Conservation (phyloP, 2,797 vertebrate genomes). For the Sebastolobus alascanus region DNA sequence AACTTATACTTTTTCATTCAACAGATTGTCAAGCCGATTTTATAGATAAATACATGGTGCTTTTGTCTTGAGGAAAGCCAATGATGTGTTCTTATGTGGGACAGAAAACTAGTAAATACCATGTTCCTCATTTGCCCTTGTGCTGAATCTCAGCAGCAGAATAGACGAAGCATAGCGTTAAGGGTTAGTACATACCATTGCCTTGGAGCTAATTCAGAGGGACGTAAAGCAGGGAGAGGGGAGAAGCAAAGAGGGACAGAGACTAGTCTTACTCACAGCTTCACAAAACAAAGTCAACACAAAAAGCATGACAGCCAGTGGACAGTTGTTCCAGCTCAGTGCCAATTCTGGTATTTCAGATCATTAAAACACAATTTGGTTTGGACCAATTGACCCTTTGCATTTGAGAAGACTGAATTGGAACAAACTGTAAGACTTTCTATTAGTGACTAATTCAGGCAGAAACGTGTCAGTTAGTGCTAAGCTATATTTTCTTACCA, state of each 20-base stretch:
- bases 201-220: slow-evolving; percentile 94
- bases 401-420: slow-evolving; percentile 39
- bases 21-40: too few species aligned
- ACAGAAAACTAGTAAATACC: background rate
- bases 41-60: background rate
- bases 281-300: slow-evolving; percentile 82
- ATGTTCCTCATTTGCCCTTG: slow-evolving; percentile 79
- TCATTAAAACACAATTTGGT: background rate
- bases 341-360: background rate
- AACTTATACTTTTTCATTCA: slow-evolving; percentile 16
- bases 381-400: background rate
- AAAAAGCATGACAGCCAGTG: slow-evolving; percentile 63
- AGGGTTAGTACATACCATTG: slow-evolving; percentile 95
- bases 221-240: slow-evolving; percentile 88
- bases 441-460: slow-evolving; percentile 2
- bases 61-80: slow-evolving; percentile 5
- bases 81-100: background rate
- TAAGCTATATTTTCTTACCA: background rate
- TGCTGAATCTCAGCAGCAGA: slow-evolving; percentile 59
- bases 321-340: slow-evolving; percentile 60
- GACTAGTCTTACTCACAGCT: slow-evolving; percentile 95
- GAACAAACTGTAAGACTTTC: slow-evolving; percentile 48
- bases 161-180: slow-evolving; percentile 81
- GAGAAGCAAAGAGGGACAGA: slow-evolving; percentile 92
- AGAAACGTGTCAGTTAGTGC: background rate